Evolutionary conservation across 2,888 invertebrate species (phyloP).

Genomic region (Papilio demoleus): DNA sequence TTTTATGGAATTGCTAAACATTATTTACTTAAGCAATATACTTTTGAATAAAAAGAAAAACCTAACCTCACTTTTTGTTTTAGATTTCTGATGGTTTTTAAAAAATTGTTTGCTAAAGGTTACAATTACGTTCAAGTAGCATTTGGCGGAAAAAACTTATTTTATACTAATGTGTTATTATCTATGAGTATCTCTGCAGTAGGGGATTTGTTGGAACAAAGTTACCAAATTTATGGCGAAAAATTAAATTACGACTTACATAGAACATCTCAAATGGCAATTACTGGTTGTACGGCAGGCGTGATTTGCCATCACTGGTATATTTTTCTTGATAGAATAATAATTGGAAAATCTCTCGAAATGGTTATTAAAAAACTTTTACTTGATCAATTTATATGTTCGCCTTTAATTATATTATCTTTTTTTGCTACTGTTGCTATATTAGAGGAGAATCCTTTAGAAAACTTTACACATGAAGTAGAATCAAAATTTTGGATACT

Average conservation of each 20-base stretch:
- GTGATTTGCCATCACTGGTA: constrained; percentile 95
- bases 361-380: constrained; percentile 90
- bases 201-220: constrained; percentile 92
- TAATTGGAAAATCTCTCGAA: constrained; percentile 87
- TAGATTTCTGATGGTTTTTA: constrained; percentile 62
- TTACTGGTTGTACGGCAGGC: constrained; percentile 90
- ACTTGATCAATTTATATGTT: constrained; percentile 92
- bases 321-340: constrained; percentile 86
- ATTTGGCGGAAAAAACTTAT: constrained; percentile 86
- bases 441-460: constrained; percentile 85
- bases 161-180: constrained; percentile 91
- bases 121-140: constrained; percentile 61
- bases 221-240: constrained; percentile 86
- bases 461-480: constrained; percentile 87
- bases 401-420: constrained; percentile 89
- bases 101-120: constrained; percentile 61
- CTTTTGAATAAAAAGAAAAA: background rate
- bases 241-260: constrained; percentile 82
- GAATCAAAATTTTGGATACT: constrained; percentile 89
- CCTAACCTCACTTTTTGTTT: constrained; percentile 51
- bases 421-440: constrained; percentile 91
- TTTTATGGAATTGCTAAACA: background rate
- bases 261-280: constrained; percentile 90
- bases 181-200: constrained; percentile 89
- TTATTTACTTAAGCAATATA: background rate